These are phyloP conservation scores for Achlya flavicornis DNA, from an alignment of 2,888 invertebrate species.

Conservation along the genomic window DNA sequence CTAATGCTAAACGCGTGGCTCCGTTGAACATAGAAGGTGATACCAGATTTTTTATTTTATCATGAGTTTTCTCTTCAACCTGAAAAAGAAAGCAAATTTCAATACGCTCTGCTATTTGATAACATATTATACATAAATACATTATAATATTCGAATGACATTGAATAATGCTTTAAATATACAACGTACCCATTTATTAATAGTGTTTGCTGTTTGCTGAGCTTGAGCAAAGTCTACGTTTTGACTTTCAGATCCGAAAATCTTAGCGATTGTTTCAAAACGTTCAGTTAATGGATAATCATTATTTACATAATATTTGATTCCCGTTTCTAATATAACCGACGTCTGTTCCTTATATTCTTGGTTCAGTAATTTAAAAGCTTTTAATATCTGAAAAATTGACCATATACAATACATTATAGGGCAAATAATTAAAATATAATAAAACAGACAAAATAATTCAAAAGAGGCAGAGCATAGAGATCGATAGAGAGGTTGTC, in stretches of 20 bases:
- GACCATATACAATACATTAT: not conserved
- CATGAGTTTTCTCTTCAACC: slow-evolving; percentile 47
- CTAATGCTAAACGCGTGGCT: slow-evolving; percentile 44
- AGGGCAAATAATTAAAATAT: not conserved
- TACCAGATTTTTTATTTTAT: slow-evolving; percentile 50
- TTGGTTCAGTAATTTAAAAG: not conserved
- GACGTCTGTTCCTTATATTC: not conserved
- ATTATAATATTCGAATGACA: not conserved
- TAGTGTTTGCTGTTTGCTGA: slow-evolving; percentile 36
- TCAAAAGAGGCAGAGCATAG: not conserved
- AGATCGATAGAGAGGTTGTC: too few species aligned
- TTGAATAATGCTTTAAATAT: not conserved
- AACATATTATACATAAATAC: not conserved
- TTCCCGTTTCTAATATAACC: slow-evolving; percentile 34
- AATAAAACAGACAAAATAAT: not conserved
- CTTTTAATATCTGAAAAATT: slow-evolving; percentile 36
- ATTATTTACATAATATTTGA: slow-evolving; percentile 32
- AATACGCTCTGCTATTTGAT: too few species aligned
- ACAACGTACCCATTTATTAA: slow-evolving; percentile 52
- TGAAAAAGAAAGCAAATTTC: slow-evolving; percentile 25
- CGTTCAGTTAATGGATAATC: slow-evolving; percentile 25
- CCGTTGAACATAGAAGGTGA: slow-evolving; percentile 32
- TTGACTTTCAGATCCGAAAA: slow-evolving; percentile 39
- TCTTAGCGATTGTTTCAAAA: slow-evolving; percentile 26
- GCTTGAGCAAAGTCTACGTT: slow-evolving; percentile 40